A percentile compares a stretch with the other conserved stretches of the same genome.
Evolutionary conservation across 2,888 invertebrate genomes (phyloP).

Genomic region (Hirtodrosophila cameraria): DNA sequence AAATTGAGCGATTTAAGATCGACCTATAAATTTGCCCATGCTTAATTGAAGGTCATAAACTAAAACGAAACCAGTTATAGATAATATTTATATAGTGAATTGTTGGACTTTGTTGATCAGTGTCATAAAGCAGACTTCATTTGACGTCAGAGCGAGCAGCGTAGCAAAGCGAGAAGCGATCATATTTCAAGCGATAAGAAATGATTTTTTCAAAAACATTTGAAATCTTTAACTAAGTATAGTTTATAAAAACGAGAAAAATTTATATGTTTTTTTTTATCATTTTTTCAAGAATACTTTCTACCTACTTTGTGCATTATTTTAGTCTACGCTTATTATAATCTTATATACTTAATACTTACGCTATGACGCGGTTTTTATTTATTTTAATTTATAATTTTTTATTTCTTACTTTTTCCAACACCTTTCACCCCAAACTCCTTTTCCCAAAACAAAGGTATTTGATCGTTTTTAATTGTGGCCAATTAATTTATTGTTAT

Average conservation of each 20-base stretch:
- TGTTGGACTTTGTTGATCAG: neutral
- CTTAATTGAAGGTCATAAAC: neutral
- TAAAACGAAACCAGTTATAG: neutral
- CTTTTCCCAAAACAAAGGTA: constrained; percentile 56
- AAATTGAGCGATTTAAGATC: neutral
- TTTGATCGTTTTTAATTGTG: constrained; percentile 49
- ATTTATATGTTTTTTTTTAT: too few species aligned
- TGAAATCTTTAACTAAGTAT: too few species aligned
- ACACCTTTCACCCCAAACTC: constrained; percentile 21
- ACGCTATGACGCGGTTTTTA: constrained; percentile 44
- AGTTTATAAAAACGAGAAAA: too few species aligned
- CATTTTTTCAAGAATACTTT: too few species aligned
- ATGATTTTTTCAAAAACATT: too few species aligned
- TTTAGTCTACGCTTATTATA: too few species aligned
- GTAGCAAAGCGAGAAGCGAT: neutral
- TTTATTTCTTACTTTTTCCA: constrained; percentile 68
- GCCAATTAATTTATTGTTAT: constrained; percentile 25
- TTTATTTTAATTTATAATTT: constrained; percentile 66
- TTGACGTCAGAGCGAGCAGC: neutral
- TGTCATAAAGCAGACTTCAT: too few species aligned
- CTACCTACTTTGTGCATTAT: constrained; percentile 4
- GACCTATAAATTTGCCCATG: constrained; percentile 8
- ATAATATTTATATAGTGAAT: neutral
- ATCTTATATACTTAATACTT: neutral
- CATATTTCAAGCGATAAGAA: neutral